Evolutionary conservation across 2,797 vertebrate species (phyloP).

Genomic region (Sebastes glaucus): DNA sequence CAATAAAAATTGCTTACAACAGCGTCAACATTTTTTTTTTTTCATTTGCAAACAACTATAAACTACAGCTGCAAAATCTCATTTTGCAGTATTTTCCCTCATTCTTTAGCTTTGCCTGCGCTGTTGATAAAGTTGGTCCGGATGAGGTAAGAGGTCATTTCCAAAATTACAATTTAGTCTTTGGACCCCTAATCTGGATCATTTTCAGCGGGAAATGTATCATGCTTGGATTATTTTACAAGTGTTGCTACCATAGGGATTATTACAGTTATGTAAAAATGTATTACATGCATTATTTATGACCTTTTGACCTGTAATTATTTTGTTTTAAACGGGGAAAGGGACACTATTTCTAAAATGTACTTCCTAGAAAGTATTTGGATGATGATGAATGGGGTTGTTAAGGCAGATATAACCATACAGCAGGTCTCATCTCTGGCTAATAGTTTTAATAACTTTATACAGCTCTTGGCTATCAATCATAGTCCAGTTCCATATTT

Average conservation of each 20-base stretch:
- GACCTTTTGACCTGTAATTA: background rate
- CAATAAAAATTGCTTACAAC: background rate
- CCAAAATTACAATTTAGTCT: constrained; percentile 31
- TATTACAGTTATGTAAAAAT: constrained; percentile 9
- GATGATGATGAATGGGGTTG: background rate
- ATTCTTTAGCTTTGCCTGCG: background rate
- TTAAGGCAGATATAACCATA: background rate
- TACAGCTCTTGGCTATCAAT: background rate
- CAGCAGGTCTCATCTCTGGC: background rate
- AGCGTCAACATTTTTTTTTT: background rate
- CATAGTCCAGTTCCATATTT: background rate
- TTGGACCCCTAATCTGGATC: constrained; percentile 20
- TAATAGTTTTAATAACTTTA: constrained; percentile 2
- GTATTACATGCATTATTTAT: background rate
- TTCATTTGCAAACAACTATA: background rate
- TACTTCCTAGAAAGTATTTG: background rate
- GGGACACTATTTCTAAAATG: background rate
- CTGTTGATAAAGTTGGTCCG: background rate
- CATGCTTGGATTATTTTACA: background rate
- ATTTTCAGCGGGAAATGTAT: constrained; percentile 1
- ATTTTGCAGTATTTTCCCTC: background rate
- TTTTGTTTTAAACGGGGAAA: background rate
- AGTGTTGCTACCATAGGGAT: background rate
- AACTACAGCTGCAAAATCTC: background rate
- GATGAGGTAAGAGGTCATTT: constrained; percentile 12